These are phyloP conservation scores for Copsychus sechellarum DNA, from an alignment of 2,113 vertebrate genomes.

Conservation along the genomic window DNA sequence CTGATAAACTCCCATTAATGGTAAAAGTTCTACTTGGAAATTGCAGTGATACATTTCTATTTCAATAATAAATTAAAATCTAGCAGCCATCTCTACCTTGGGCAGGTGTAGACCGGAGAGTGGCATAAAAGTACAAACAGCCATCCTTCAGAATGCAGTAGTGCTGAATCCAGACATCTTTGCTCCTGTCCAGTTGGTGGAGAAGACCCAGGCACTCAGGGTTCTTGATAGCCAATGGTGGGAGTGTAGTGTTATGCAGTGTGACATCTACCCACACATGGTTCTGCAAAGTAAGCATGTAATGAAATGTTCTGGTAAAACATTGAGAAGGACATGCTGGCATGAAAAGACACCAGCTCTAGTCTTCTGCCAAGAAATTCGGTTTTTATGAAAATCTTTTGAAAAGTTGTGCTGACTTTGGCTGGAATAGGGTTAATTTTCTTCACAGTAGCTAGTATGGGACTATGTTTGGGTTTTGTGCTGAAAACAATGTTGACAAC, in stretches of 20 bases:
- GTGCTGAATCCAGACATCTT: slow-evolving; percentile 81
- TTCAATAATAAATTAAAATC: not conserved
- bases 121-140: slow-evolving; percentile 86
- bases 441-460: not conserved
- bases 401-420: not conserved
- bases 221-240: slow-evolving; percentile 88
- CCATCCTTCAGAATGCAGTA: slow-evolving; percentile 90
- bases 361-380: not conserved
- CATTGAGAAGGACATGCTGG: not conserved
- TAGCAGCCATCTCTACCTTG: slow-evolving; percentile 70
- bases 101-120: slow-evolving; percentile 84
- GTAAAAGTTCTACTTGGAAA: not conserved
- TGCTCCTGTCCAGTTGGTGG: slow-evolving; percentile 81
- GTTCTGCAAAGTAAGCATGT: slow-evolving; percentile 69
- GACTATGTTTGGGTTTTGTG: not conserved
- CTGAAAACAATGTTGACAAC: not conserved
- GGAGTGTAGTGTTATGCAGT: slow-evolving; percentile 85
- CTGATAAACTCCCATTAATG: not conserved
- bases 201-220: slow-evolving; percentile 89
- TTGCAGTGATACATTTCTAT: not conserved
- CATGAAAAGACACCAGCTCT: not conserved
- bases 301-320: not conserved
- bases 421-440: not conserved
- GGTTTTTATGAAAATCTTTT: not conserved
- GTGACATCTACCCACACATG: slow-evolving; percentile 92